Conservation (phyloP, 64 coral and sea anemone genomes). For the Astreopora myriophthalma region DNA sequence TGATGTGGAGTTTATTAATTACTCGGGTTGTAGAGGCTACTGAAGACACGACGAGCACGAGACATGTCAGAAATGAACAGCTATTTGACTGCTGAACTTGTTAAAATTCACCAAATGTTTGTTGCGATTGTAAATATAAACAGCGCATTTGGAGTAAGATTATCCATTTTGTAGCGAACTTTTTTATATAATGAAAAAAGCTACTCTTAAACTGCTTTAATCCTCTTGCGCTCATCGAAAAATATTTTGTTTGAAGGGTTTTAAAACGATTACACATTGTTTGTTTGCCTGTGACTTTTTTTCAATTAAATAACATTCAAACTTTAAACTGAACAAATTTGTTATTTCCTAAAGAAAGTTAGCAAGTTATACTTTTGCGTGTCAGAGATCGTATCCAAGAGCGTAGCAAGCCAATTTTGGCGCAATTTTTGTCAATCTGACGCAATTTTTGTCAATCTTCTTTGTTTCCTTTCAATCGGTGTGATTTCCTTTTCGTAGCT, state of each 20-base stretch:
- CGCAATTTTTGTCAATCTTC: neutral
- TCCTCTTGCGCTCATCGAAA: neutral
- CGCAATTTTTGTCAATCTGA: neutral
- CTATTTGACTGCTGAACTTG: too few relatives aligned
- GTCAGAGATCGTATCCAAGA: neutral
- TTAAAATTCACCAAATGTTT: too few relatives aligned
- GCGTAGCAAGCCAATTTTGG: too few relatives aligned
- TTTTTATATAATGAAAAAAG: neutral
- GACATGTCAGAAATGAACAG: too few relatives aligned
- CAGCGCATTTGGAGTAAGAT: too few relatives aligned
- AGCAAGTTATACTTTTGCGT: too few relatives aligned
- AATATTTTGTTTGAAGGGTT: neutral
- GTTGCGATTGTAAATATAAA: too few relatives aligned
- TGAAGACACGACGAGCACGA: too few relatives aligned
- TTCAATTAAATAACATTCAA: neutral
- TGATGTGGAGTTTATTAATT: neutral
- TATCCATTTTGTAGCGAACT: too few relatives aligned
- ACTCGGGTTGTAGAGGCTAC: too few relatives aligned
- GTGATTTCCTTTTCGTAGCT: constrained; percentile 5
- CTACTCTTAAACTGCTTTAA: neutral
- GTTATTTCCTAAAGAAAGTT: neutral
- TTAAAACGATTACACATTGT: neutral
- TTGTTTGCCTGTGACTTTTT: neutral
- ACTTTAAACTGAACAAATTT: neutral
- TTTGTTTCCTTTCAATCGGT: neutral